phyloP scores from a whole-genome alignment of 2,113 vertebrate genomes.

The Xiphias gladius region DNA sequence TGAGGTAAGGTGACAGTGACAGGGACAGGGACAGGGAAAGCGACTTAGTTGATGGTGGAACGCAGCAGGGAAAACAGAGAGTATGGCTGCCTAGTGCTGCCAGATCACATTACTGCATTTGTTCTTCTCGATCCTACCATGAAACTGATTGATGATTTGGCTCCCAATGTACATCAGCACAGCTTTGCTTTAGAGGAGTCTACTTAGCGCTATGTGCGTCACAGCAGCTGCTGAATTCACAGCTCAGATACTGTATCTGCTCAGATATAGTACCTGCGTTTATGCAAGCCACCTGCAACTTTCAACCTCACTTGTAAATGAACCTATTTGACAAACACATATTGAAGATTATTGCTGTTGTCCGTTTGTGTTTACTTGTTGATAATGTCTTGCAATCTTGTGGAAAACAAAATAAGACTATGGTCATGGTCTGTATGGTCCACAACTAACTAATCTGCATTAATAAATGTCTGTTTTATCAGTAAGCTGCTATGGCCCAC shows the following conservation, averaged over 20 bases:
- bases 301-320: background rate
- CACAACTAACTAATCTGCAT: background rate
- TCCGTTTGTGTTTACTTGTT: slow-evolving; percentile 13
- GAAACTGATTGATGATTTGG: slow-evolving; percentile 82
- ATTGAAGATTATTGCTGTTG: background rate
- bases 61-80: slow-evolving; percentile 49
- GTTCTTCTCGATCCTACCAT: slow-evolving; percentile 65
- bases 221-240: slow-evolving; percentile 11
- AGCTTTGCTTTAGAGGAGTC: slow-evolving; percentile 65
- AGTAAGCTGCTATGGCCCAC: background rate
- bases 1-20: slow-evolving; percentile 77
- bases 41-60: slow-evolving; percentile 26
- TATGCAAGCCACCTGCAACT: background rate
- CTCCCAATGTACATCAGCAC: slow-evolving; percentile 15
- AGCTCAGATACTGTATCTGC: background rate
- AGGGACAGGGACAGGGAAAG: slow-evolving; percentile 32
- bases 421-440: background rate
- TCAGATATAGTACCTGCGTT: background rate
- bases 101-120: slow-evolving; percentile 75
- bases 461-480: background rate
- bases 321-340: background rate
- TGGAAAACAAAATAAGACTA: background rate
- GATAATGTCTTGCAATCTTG: no score
- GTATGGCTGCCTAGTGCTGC: slow-evolving; percentile 48
- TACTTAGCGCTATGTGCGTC: background rate